Evolutionary conservation across 2,113 vertebrate genomes (phyloP).

Genomic region (Rhegmatorhina hoffmannsi): DNA sequence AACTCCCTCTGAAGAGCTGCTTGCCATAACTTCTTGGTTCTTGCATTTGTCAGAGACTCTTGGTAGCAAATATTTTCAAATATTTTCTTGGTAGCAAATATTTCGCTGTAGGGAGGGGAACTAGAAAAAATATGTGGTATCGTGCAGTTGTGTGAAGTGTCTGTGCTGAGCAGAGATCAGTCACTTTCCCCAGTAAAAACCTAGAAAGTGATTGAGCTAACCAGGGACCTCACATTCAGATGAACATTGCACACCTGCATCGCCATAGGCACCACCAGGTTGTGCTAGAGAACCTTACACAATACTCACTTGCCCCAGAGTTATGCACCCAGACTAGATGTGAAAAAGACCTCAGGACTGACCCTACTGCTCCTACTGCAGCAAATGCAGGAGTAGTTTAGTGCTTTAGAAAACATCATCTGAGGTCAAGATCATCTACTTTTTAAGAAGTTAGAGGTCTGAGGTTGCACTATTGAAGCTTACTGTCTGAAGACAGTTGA

Average conservation of each 20-base stretch:
- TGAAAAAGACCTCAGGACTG: neutral
- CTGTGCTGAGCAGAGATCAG: neutral
- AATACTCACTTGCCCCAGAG: neutral
- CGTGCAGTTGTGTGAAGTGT: neutral
- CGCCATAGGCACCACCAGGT: neutral
- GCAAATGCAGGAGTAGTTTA: neutral
- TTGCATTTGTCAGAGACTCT: neutral
- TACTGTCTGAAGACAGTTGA: neutral
- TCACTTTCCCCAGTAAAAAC: neutral
- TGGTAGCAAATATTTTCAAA: neutral
- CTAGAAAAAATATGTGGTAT: neutral
- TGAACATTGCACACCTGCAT: neutral
- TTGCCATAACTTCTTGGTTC: neutral
- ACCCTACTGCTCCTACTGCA: neutral
- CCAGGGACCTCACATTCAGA: accelerated
- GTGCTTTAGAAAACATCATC: neutral
- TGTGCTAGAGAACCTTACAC: neutral
- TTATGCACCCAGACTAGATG: neutral
- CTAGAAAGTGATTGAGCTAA: neutral
- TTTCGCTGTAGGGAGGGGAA: neutral
- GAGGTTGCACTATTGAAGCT: neutral
- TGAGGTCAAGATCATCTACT: neutral
- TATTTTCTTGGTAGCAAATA: neutral
- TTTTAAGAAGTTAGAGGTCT: neutral
- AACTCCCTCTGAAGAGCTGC: neutral